Conservation (phyloP, 2,113 vertebrate genomes). For the Eurystomus gularis region DNA sequence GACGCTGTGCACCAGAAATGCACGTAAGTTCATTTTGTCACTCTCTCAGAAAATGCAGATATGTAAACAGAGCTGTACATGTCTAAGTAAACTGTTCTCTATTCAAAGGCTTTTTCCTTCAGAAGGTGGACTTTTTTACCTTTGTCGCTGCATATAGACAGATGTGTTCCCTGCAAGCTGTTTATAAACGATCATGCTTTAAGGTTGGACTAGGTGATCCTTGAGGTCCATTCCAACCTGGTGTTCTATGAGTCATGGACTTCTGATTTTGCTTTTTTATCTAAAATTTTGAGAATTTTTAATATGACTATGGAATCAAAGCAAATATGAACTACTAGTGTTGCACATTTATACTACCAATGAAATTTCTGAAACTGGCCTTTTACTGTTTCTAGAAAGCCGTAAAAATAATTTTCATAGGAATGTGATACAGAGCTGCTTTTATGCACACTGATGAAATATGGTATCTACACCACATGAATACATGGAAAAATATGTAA, state of each 20-base stretch:
- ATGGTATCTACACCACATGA: neutral
- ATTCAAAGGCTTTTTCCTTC: neutral
- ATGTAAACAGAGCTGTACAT: neutral
- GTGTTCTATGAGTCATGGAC: neutral
- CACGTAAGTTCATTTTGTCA: constrained; percentile 81
- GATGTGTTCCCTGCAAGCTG: neutral
- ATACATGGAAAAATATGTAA: neutral
- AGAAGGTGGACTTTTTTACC: neutral
- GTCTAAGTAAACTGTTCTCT: neutral
- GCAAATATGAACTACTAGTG: neutral
- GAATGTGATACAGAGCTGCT: neutral
- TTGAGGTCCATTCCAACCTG: too few species aligned
- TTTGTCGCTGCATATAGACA: neutral
- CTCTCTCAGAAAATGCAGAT: neutral
- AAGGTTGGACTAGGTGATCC: too few species aligned
- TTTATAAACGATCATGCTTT: too few species aligned
- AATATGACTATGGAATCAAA: neutral
- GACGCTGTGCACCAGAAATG: constrained; percentile 97
- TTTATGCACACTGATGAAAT: neutral
- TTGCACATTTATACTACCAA: neutral
- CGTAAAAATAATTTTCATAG: neutral
- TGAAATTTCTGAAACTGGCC: neutral
- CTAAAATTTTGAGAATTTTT: neutral
- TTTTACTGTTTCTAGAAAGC: neutral
- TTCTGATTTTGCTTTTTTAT: neutral